Evolutionary conservation across 2,888 invertebrate species (phyloP), one percentile per base, ranked within the genome.

Genomic region (Cabera pusaria): DNA sequence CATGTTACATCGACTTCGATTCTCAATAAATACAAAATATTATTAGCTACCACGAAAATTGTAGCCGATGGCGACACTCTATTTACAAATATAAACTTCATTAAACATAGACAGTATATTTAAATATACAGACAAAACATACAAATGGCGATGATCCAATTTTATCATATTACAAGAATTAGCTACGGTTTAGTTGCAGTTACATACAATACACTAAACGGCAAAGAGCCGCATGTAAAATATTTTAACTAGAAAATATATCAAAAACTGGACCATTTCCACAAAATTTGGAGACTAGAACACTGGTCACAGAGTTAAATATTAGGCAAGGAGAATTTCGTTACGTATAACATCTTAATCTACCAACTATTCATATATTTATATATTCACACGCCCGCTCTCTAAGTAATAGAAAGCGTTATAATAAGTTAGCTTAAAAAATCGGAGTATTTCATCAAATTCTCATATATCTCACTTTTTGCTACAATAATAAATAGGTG

Each of bases 271-370:
- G 67, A 72, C 58, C 70, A 72, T 57, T 46, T 45, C 59, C 64
- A 60, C 52, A 39, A 64, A 64, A 64, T 62, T 72, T 62, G 56
- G 63, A 75, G 87, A 87, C 87, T 87, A 87, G 87, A 87, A 70
- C 73, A 75, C 71, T 78, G 81, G 77, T 86, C 82, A 83, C 79
- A 82, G 76, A 73, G 72, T 66, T 64, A 55, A 63, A 66, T 23
- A 45, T 66, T 67, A 80, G 85, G 83, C 83, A 84, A 84, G 82
- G 74, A 76, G 60, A 70, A 72, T 65, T 67, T 68, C 67, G 61
- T 53, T 58, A 59, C 46, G 52, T 35, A 50, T 58, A 52, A 58
- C 48, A 52, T 56, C 49, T 60, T 47, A 49, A 53, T 54, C 52
- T 52, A 59, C 43, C 47, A 53, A 57, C n/a, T n/a, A n/a, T n/a